Base-by-base conservation (phyloP, 2,888 invertebrate genomes). In the Sphecodes monilicornis region DNA sequence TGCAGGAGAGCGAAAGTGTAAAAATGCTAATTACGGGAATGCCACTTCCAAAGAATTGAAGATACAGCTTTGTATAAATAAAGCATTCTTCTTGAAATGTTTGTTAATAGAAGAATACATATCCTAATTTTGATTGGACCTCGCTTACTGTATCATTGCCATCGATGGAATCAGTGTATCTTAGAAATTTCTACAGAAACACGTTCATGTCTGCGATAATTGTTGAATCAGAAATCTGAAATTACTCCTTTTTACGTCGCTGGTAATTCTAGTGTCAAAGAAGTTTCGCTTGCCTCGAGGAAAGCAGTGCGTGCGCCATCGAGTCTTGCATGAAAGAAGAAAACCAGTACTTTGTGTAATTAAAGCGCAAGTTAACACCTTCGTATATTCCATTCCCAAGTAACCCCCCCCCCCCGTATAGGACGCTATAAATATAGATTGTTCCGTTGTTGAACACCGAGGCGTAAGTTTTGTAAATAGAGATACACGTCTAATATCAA, bases 381-480 rank as follows among this genome's bases (percentile, higher is more conserved):
- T 8, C 76, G 73, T 81, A 77, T 72, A 78, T 82, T 80, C 78
- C 77, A 87, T 87, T 86, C 81, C 78, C 66, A 73, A 87, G 60
- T 71, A 89, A 80, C 43, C 64, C 66, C 60, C 70, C 43, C 64
- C 66, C 60, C 70, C 43, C 70, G 66, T 66, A 82, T 81, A 84
- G 76, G 69, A 76, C 72, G 76, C 85, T 86, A 83, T 85, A 83
- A 87, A 82, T 84, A 88, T 87, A 88, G 75, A 82, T 88, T 81
- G 85, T 89, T 91, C 69, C 73, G 85, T 90, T 90, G 86, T 90
- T 88, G 86, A 89, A 78, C 87, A 89, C 85, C 83, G 86, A 89
- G 84, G 84, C 89, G 87, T 88, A 89, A 88, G 87, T 84, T 93
- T 92, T 93, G 93, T 93, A 93, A 92, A 93, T 93, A 93, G 91